These are phyloP conservation scores for Stomorhina lunata DNA, from an alignment of 2,888 invertebrate species.

Conservation along the genomic window DNA sequence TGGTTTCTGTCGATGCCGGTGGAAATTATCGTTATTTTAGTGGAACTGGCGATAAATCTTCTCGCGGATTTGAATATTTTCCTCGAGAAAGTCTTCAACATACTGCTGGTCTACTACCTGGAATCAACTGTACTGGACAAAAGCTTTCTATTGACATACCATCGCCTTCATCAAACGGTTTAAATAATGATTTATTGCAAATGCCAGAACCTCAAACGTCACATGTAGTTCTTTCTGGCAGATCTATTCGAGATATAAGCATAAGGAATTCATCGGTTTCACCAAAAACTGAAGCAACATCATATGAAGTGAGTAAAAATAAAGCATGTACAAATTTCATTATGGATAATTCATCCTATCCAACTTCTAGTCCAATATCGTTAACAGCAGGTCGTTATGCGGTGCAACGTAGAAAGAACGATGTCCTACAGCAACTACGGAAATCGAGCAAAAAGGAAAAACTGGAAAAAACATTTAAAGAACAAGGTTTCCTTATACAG, in stretches of 20 bases:
- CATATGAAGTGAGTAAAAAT: conserved; percentile 35
- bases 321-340: conserved; percentile 28
- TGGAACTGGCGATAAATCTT: conserved; percentile 90
- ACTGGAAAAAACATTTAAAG: conserved; percentile 94
- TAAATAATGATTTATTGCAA: conserved; percentile 77
- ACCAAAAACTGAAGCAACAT: conserved; percentile 5
- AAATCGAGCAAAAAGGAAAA: conserved; percentile 93
- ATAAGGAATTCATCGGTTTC: neutral
- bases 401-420: conserved; percentile 18
- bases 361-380: conserved; percentile 53
- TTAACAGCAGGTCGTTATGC: conserved; percentile 1
- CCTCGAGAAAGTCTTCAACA: conserved; percentile 86
- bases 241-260: conserved; percentile 55
- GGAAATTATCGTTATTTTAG: conserved; percentile 94
- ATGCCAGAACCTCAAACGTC: conserved; percentile 76
- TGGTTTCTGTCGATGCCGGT: conserved; percentile 93
- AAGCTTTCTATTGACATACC: conserved; percentile 76
- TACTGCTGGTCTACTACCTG: conserved; percentile 81
- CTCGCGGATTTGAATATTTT: conserved; percentile 88
- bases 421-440: conserved; percentile 81
- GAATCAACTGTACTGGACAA: conserved; percentile 82
- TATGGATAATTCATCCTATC: conserved; percentile 24
- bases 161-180: conserved; percentile 76
- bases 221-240: conserved; percentile 69
- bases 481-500: conserved; percentile 95